Conservation (phyloP, 2,113 vertebrate genomes). For the Pelusios castaneus region DNA sequence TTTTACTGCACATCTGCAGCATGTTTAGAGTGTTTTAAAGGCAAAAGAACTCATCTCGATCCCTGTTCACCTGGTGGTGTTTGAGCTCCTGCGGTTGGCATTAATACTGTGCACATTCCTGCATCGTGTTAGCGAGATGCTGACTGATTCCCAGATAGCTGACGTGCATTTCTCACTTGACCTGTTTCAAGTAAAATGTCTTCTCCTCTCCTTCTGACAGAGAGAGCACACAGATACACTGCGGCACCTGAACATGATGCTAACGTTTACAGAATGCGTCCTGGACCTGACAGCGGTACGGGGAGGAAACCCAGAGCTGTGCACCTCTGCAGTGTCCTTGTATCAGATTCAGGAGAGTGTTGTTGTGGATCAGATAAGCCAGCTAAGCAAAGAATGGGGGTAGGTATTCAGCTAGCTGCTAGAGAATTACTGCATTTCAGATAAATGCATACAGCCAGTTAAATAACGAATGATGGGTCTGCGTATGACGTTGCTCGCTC, state of each 20-base stretch:
- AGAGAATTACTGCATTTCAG: neutral
- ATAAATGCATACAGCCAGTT: neutral
- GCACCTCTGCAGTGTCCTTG: constrained; percentile 85
- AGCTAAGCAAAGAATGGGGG: constrained; percentile 98
- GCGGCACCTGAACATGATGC: constrained; percentile 92
- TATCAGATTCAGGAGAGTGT: constrained; percentile 96
- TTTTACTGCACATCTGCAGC: neutral
- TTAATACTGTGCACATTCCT: neutral
- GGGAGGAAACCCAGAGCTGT: constrained; percentile 86
- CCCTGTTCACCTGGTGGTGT: neutral
- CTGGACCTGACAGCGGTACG: constrained; percentile 91
- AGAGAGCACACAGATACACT: constrained; percentile 95
- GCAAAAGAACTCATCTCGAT: neutral
- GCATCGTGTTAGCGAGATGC: neutral
- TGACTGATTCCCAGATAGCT: neutral
- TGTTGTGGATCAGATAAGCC: constrained; percentile 96
- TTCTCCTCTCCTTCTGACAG: constrained; percentile 70
- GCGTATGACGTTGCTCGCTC: neutral
- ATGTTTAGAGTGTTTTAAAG: constrained; percentile 1
- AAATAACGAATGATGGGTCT: neutral
- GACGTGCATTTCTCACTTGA: neutral
- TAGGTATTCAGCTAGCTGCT: constrained; percentile 59
- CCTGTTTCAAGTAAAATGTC: neutral
- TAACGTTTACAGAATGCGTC: constrained; percentile 94
- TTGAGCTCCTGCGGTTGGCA: neutral